These are phyloP conservation scores for Clitarchus hookeri DNA, from an alignment of 2,888 invertebrate species.

Conservation along the genomic window DNA sequence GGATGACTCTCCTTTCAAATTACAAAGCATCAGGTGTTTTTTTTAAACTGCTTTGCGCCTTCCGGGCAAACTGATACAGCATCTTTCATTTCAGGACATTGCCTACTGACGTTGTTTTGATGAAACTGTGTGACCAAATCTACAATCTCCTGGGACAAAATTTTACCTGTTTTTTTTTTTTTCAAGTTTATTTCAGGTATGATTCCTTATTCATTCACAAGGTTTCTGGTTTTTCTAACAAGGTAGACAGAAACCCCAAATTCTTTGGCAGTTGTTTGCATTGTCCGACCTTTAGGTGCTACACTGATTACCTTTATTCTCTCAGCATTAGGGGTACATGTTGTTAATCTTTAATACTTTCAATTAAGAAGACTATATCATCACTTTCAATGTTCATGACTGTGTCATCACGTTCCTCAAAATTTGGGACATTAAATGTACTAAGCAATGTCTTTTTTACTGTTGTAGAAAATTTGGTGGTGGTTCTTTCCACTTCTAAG, in stretches of 20 bases:
- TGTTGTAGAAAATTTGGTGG: neutral
- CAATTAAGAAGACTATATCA: neutral
- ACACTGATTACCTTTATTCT: slow-evolving; percentile 6
- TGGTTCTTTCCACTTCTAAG: neutral
- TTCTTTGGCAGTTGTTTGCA: neutral
- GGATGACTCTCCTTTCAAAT: neutral
- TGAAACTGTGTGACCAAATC: neutral
- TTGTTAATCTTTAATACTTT: neutral
- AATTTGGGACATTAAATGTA: neutral
- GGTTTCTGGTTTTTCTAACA: neutral
- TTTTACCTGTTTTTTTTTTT: neutral
- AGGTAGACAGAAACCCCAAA: neutral
- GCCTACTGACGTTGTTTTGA: neutral
- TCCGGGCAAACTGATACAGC: neutral
- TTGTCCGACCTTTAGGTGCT: neutral
- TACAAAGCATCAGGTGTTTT: neutral
- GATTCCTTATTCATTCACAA: neutral
- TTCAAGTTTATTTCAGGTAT: neutral
- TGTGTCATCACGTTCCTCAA: neutral
- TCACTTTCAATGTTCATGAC: neutral
- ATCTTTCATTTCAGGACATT: neutral
- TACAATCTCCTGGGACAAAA: neutral
- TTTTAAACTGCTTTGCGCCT: neutral
- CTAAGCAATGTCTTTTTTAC: neutral
- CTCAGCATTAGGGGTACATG: neutral